Evolutionary conservation across 2,888 invertebrate genomes (phyloP).

Genomic region (Myathropa florea): DNA sequence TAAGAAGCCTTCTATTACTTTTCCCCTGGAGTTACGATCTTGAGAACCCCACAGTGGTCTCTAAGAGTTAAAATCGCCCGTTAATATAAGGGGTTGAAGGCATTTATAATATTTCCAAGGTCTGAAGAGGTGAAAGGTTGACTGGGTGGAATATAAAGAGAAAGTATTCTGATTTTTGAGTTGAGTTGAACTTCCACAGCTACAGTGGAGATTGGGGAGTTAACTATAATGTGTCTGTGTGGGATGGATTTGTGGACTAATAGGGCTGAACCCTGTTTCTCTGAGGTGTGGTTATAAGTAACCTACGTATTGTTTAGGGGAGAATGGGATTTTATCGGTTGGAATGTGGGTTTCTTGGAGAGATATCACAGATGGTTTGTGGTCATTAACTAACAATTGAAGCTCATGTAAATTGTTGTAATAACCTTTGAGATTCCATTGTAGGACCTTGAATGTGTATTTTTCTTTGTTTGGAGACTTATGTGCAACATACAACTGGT

Average conservation of each 20-base stretch:
- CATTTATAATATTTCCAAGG: too few relatives aligned
- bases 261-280: neutral
- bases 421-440: too few relatives aligned
- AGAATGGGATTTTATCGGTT: neutral
- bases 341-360: neutral
- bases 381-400: constrained; percentile 3
- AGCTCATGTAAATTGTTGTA: constrained; percentile 2
- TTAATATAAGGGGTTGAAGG: constrained; percentile 3
- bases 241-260: neutral
- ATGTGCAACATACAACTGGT: too few relatives aligned
- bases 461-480: too few relatives aligned
- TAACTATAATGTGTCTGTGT: neutral
- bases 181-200: too few relatives aligned
- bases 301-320: neutral
- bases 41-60: constrained; percentile 36
- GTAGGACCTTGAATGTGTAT: too few relatives aligned
- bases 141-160: constrained; percentile 20
- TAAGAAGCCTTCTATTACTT: constrained; percentile 17
- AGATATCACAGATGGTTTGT: neutral
- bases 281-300: too few relatives aligned
- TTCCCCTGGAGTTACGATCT: constrained; percentile 11
- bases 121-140: constrained; percentile 12
- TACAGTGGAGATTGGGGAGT: constrained; percentile 1
- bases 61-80: constrained; percentile 42
- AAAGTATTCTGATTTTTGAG: constrained; percentile 29